Evolutionary conservation across 2,113 vertebrate genomes (phyloP), one percentile per base, ranked within the genome.

Genomic region (Formicarius rufipectus): DNA sequence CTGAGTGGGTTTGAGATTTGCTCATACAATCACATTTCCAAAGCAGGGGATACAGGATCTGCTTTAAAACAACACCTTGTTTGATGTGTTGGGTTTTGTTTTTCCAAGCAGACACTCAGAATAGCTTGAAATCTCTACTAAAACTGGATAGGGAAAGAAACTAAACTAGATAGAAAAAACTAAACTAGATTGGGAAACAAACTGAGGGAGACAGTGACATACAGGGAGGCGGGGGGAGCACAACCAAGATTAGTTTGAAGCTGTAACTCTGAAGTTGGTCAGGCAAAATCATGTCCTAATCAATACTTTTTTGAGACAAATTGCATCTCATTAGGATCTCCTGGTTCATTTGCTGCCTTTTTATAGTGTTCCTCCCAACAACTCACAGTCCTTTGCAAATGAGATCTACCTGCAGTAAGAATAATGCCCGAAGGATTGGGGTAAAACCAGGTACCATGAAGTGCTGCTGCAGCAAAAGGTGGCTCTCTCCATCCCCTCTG

Each of bases 361-460:
- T 11, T 24, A 58, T 2, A 2, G 16, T 9, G 0, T 21, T 39
- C 45, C 87, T 60, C 50, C 62, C 60, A 35, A 23, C 17, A 59
- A 5, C 45, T 59, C 30, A 1, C 20, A 56, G 31, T 6, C 31
- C 55, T 39, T n/a, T 39, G 40, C 84, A 49, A 62, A 30, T 4
- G 12, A 33, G 33, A 66, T 7, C 71, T 39, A 9, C 59, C 60
- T 64, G 40, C 21, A 4, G 10, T 15, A 5, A 45, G n/a, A 73
- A 13, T 0, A 67, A 18, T 1, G 2, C 42, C n/a, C n/a, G 4
- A 2, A 35, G 24, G 16, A 3, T 39, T 35, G 31, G 37, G 53
- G 22, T 0, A 25, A 8, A 19, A 45, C 25, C 24, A 50, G 58
- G 5, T 14, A 33, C 35, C 52, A 27, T 0, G 2, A 17, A 40